Evolutionary conservation across 1,140 invertebrate genomes (phyloP), one percentile per base, ranked within the genome.

Genomic region (Ooceraea biroi): DNA sequence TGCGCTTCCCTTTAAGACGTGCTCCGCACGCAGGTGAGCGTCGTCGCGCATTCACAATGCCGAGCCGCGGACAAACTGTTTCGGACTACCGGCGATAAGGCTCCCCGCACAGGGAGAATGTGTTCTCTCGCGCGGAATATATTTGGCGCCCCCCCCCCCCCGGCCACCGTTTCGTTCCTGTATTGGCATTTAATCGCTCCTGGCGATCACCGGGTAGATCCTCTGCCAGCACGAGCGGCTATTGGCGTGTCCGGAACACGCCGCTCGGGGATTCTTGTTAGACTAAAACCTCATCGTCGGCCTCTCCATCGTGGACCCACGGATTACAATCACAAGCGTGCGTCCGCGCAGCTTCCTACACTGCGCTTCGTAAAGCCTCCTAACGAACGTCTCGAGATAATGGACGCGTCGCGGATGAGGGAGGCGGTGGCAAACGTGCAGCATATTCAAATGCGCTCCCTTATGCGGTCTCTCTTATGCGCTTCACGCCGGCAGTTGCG

Each of bases 401-500:
- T 71, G 22, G 76, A 61, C 27, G 44, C 48, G 50, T 12, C 27
- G 19, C 14, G 17, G 12, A 14, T 17, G 48, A 41, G 19, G 41
- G 30, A 25, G 55, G 48, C 50, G n/a, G 60, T 22, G n/a, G n/a
- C 58, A 36, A 66, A 57, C 61, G 83, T 87, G 65, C 85, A 76
- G 19, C 57, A 65, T 82, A 88, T 88, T 88, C 86, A 77, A 76
- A 63, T 82, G 74, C 73, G 86, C 69, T 80, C 50, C 36, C n/a
- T n/a, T n/a, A n/a, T n/a, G n/a, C n/a, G n/a, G n/a, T n/a, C n/a
- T 27, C 65, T 17, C 52, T 85, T 88, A 85, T 85, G 86, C 83
- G 83, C 74, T 66, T 82, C 87, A 77, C 77, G 87, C 74, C 83
- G 85, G 83, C 83, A 87, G 72, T 58, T 36, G 76, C 77, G 82